Evolutionary conservation across 2,797 vertebrate species (phyloP).

Genomic region (Silurus aristotelis): DNA sequence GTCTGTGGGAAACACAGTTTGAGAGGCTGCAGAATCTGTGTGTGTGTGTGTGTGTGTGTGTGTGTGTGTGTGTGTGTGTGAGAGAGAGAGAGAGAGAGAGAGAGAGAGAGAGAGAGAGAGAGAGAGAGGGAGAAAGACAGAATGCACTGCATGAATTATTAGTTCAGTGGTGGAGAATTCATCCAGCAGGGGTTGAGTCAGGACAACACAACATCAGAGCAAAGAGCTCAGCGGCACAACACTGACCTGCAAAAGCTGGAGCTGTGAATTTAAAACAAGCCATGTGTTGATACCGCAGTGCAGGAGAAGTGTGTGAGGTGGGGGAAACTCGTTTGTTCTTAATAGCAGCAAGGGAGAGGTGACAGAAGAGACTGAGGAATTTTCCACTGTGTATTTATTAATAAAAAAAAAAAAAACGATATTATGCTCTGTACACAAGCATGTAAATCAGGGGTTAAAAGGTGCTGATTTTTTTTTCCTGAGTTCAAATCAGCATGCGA

Average conservation of each 20-base stretch:
- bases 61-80: conserved; percentile 42
- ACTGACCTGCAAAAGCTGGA: conserved; percentile 16
- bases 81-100: background rate
- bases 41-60: conserved; percentile 15
- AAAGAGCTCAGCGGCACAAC: background rate
- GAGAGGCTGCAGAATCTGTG: conserved; percentile 14
- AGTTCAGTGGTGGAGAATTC: conserved; percentile 31
- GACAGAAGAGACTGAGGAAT: background rate
- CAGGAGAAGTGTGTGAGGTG: conserved; percentile 17
- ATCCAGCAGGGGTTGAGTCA: conserved; percentile 49
- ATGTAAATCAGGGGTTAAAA: background rate
- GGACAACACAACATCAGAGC: conserved; percentile 48
- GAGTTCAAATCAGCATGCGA: background rate
- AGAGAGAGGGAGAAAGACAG: background rate
- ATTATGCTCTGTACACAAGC: background rate
- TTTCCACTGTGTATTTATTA: conserved; percentile 8
- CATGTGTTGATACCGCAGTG: conserved; percentile 28
- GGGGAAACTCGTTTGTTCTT: conserved; percentile 20
- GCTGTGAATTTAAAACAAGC: conserved; percentile 28
- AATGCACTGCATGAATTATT: conserved; percentile 41
- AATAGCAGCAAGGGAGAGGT: conserved; percentile 13
- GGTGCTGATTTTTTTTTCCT: background rate
- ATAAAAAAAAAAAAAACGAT: background rate
- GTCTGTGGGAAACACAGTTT: conserved; percentile 41
- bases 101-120: conserved; percentile 10